A percentile compares a stretch with the other conserved stretches of the same genome.
Conservation (phyloP, 2,888 invertebrate genomes). For the Acleris cristana region DNA sequence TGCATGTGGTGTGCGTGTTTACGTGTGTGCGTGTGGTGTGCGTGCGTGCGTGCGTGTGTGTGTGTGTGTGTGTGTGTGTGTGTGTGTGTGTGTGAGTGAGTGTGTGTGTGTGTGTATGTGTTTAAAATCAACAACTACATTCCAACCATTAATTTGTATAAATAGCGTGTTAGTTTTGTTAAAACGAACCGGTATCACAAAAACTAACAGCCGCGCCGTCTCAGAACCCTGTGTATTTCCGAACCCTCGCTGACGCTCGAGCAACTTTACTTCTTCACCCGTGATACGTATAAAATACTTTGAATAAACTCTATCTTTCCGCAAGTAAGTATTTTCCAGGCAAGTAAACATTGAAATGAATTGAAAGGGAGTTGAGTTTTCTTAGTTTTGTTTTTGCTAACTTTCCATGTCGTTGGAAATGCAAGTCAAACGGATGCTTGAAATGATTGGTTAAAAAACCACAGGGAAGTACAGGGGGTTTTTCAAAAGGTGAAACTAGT, state of each 20-base stretch:
- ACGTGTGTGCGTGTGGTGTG: too few species aligned
- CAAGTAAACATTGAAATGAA: constrained; percentile 27
- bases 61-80: too few species aligned
- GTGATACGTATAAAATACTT: constrained; percentile 20
- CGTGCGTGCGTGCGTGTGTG: too few species aligned
- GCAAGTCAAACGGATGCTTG: too few species aligned
- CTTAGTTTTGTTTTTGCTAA: constrained; percentile 1
- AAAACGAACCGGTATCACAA: neutral
- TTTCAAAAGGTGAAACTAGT: too few species aligned
- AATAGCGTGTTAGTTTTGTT: neutral
- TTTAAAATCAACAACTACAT: too few species aligned
- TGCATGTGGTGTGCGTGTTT: rapidly evolving
- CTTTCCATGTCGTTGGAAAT: neutral
- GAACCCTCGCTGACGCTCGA: constrained; percentile 10
- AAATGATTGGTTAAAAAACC: too few species aligned
- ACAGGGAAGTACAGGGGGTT: too few species aligned
- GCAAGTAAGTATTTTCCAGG: constrained; percentile 30
- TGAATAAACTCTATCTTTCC: constrained; percentile 20
- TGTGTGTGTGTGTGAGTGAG: too few species aligned
- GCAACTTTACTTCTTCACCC: constrained; percentile 17
- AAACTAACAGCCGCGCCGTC: constrained; percentile 4
- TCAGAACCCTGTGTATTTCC: constrained; percentile 9
- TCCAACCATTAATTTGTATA: too few species aligned
- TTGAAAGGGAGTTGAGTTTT: constrained; percentile 17
- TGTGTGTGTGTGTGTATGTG: too few species aligned